These are phyloP conservation scores for Megalops cyprinoides DNA, from an alignment of 2,797 vertebrate species.

Conservation along the genomic window DNA sequence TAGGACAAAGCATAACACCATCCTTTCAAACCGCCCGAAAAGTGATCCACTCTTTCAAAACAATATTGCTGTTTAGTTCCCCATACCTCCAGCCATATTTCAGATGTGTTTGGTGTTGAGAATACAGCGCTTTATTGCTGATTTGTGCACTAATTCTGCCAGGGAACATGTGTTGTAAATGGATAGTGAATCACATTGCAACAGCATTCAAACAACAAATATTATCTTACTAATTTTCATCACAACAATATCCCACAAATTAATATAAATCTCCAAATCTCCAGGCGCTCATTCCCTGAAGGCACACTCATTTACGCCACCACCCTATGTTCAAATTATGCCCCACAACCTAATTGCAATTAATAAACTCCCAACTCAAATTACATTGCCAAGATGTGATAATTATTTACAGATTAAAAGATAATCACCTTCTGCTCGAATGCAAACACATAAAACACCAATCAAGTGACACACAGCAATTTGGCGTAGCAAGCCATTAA, in stretches of 20 bases:
- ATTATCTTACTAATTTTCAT: too few species aligned
- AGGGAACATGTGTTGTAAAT: too few species aligned
- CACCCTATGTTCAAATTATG: too few species aligned
- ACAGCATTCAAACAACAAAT: too few species aligned
- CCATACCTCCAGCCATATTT: not conserved
- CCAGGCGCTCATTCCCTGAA: too few species aligned
- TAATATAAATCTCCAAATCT: too few species aligned
- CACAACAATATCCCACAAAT: too few species aligned
- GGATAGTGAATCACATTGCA: too few species aligned
- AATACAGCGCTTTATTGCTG: not conserved
- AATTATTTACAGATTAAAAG: constrained; percentile 34
- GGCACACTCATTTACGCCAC: too few species aligned
- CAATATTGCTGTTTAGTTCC: not conserved
- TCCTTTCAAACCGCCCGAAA: not conserved
- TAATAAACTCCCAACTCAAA: constrained; percentile 30
- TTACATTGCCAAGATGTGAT: constrained; percentile 18
- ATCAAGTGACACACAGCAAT: constrained; percentile 19
- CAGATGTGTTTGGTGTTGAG: not conserved
- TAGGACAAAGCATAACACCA: too few species aligned
- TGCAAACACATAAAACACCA: constrained; percentile 28
- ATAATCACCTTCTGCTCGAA: constrained; percentile 14
- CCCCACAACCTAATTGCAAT: constrained; percentile 22
- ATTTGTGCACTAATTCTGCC: too few species aligned
- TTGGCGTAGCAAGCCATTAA: constrained; percentile 16
- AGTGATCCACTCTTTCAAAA: not conserved